Conservation (phyloP, 2,797 vertebrate species). For the Macrochelys suwanniensis region DNA sequence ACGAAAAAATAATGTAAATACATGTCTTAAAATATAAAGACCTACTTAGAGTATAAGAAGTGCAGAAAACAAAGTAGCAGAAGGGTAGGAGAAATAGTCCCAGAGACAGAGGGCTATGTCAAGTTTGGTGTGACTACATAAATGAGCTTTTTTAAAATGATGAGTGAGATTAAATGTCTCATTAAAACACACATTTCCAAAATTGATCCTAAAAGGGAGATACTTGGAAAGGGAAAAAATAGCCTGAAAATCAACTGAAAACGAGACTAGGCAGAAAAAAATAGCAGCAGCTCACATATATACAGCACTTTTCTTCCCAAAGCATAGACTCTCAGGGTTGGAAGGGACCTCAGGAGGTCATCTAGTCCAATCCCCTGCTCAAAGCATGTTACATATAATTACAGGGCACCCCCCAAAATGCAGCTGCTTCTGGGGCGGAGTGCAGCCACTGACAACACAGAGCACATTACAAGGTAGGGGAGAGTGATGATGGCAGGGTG, state of each 20-base stretch:
- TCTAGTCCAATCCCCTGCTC: too few relatives aligned
- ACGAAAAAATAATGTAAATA: background rate
- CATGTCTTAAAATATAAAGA: background rate
- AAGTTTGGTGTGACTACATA: background rate
- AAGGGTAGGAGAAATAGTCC: fast-evolving
- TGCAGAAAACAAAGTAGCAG: background rate
- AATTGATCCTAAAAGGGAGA: background rate
- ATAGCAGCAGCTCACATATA: background rate
- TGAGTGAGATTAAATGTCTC: background rate
- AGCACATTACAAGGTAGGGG: background rate
- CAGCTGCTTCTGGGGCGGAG: background rate
- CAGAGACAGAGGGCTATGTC: fast-evolving
- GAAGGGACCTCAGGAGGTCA: too few relatives aligned
- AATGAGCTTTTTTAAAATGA: background rate
- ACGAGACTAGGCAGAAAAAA: fast-evolving
- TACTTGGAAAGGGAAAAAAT: background rate
- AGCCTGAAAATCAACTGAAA: background rate
- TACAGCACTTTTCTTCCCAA: too few relatives aligned
- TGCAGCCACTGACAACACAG: background rate
- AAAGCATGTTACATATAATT: background rate
- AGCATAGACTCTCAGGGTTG: too few relatives aligned
- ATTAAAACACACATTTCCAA: background rate
- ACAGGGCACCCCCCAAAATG: background rate
- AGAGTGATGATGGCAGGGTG: background rate
- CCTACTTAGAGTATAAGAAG: background rate